Evolutionary conservation across 2,888 invertebrate genomes (phyloP), one percentile per base, ranked within the genome.

Genomic region (Thymelicus lineola): DNA sequence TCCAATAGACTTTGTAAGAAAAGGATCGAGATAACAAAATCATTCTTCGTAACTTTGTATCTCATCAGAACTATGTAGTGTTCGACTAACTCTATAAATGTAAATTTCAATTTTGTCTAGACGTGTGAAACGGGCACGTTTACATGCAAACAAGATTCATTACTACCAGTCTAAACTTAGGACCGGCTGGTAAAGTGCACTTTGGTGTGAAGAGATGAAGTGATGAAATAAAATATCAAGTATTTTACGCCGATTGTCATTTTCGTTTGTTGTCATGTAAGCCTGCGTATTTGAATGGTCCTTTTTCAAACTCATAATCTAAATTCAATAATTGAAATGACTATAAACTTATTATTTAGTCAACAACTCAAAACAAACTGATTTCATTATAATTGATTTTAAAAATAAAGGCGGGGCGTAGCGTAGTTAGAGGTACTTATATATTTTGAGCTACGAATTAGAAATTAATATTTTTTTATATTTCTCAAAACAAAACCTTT

Each of bases 71-170:
- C 55, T 45, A 62, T 55, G 17, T 59, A 72, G 66, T 65, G 46
- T 73, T 71, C 55, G 66, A 64, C 64, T 64, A 69, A 82, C 79
- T 86, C 83, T 80, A 85, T 82, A 79, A 84, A 86, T 85, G 81
- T 84, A 85, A 86, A 87, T 87, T 87, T 85, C 82, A 86, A 88
- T 88, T 85, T 82, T 75, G 89, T 86, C 88, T 88, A 89, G 89
- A 89, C 88, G 82, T 81, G 87, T 84, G 83, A 86, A 86, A 80
- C 79, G 73, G 73, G 76, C 81, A 76, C 79, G 81, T 86, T 88
- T 83, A 84, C 83, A 87, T 87, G 86, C 85, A 86, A 90, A 89
- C 86, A 86, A 84, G 87, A 86, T 86, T 86, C 83, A 83, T 85
- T 85, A 87, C 77, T 73, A 72, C 75, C 72, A 80, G 80, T 77